Evolutionary conservation across 2,797 vertebrate genomes (phyloP), one percentile per base, ranked within the genome.

Genomic region (Phoebastria nigripes): DNA sequence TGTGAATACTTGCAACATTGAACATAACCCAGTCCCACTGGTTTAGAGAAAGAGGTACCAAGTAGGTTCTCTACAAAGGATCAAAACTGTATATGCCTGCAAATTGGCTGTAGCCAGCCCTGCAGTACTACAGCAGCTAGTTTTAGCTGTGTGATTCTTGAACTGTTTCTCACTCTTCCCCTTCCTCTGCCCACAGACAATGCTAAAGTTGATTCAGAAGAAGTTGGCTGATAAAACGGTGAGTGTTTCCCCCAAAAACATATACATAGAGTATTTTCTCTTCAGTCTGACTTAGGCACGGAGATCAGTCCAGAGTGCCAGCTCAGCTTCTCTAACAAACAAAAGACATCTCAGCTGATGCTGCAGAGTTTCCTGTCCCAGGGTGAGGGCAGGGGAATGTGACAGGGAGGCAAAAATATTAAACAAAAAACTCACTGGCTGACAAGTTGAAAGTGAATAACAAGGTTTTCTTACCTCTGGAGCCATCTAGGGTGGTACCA

Each of bases 191-290:
- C 93, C 41, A 79, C 97, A 99, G 99, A 99, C 99, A 9, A 99
- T 99, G 99, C 95, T 99, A 87, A 99, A 99, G 97, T 95, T 99
- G 96, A 99, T 99, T 92, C 99, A 99, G 98, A 99, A 99, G 98
- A 99, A 99, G 95, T 72, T 99, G 47, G 98, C 98, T 89, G 99
- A 99, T 97, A 98, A 98, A 98, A 99, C 97, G 97, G 99, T 99
- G 97, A 99, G 99, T 98, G 9, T 73, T 89, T 58, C 51, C 33
- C 26, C 6, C 2, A 3, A 6, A n/a, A 14, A 9, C 8, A 6
- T 9, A 65, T 5, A 78, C 15, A 49, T 0, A 26, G 42, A 91
- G 11, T 70, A 56, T 72, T 71, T 90, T 93, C 35, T 78, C 41
- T 69, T 63, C 37, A 67, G 28, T 51, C 22, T 85, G 49, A 71